These are phyloP conservation scores for Drosophila parabipectinata DNA, from an alignment of 1,140 invertebrate genomes.

Conservation along the genomic window DNA sequence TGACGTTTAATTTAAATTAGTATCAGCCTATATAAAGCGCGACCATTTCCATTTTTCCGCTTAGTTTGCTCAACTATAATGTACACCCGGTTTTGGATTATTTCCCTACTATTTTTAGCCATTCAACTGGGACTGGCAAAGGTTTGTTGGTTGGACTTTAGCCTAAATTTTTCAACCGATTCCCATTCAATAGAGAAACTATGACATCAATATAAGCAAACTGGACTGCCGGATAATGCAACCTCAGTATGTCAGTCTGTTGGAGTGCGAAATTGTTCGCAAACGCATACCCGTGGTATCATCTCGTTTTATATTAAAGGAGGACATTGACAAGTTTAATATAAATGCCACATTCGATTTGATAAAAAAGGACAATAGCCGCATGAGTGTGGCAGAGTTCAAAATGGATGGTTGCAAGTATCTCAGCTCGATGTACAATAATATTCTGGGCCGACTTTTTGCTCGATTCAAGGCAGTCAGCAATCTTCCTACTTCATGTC, in stretches of 20 bases:
- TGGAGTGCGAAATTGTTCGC: slow-evolving; percentile 17
- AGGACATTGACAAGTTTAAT: slow-evolving; percentile 14
- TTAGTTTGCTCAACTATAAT: slow-evolving; percentile 20
- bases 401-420: slow-evolving; percentile 61
- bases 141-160: slow-evolving; percentile 7
- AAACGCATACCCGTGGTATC: slow-evolving; percentile 3
- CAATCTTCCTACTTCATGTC: slow-evolving; percentile 44
- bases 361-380: slow-evolving; percentile 43
- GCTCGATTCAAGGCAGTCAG: slow-evolving; percentile 23
- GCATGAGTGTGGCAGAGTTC: slow-evolving; percentile 21
- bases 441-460: slow-evolving; percentile 30
- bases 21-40: slow-evolving; percentile 28
- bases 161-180: background rate
- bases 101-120: background rate
- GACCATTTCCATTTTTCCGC: background rate
- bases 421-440: slow-evolving; percentile 18
- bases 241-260: background rate
- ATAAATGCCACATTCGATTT: slow-evolving; percentile 24
- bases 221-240: slow-evolving; percentile 12
- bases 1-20: slow-evolving; percentile 31
- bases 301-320: slow-evolving; percentile 12
- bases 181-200: slow-evolving; percentile 23
- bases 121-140: slow-evolving; percentile 13
- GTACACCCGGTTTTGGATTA: slow-evolving; percentile 3
- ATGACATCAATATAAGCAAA: slow-evolving; percentile 22